Conservation (phyloP, 2,888 invertebrate genomes). For the Rhodophaea formosa region DNA sequence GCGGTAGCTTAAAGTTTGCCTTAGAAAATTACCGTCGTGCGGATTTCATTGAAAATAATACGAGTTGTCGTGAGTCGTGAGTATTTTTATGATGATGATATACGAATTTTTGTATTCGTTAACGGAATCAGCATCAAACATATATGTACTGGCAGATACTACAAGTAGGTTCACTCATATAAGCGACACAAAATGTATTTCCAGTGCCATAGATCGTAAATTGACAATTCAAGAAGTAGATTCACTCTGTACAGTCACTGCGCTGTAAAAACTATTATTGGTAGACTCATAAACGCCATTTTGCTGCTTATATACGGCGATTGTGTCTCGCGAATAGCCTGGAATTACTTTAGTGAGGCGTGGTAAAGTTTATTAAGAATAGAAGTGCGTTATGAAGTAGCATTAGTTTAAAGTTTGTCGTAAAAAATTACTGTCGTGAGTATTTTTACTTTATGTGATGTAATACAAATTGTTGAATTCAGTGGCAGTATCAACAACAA, state of each 20-base stretch:
- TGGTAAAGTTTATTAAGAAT: slow-evolving; percentile 22
- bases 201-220: slow-evolving; percentile 19
- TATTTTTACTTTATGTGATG: no score
- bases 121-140: no score
- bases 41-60: no score
- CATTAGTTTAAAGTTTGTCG: not conserved
- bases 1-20: not conserved
- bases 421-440: not conserved
- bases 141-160: no score
- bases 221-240: slow-evolving; percentile 24
- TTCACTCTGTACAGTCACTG: slow-evolving; percentile 24
- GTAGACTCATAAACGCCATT: slow-evolving; percentile 46
- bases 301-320: slow-evolving; percentile 39
- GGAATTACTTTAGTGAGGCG: slow-evolving; percentile 41
- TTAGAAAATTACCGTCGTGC: not conserved
- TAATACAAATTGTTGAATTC: no score
- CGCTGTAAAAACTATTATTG: slow-evolving; percentile 38
- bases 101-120: no score
- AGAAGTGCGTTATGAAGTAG: slow-evolving; percentile 4
- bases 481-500: no score
- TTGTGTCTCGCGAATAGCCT: slow-evolving; percentile 33
- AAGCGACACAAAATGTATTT: slow-evolving; percentile 20
- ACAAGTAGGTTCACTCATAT: no score
- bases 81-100: no score
- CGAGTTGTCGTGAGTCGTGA: not conserved